These are phyloP conservation scores for Tachystola acroxantha DNA, from an alignment of 2,888 invertebrate genomes.

Conservation along the genomic window DNA sequence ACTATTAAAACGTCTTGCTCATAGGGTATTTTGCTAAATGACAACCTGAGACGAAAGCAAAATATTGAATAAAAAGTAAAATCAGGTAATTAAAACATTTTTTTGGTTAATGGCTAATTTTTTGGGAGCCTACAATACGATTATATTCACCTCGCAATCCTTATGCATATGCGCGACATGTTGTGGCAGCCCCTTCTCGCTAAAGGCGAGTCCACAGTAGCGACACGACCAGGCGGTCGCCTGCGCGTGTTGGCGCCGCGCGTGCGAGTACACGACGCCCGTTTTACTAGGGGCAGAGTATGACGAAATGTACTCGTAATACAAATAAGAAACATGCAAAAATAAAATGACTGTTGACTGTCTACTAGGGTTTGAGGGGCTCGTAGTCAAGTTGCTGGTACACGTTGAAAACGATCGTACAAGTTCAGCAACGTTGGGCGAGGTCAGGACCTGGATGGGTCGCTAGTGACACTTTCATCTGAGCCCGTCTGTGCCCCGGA, in stretches of 20 bases:
- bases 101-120: no score
- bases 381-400: no score
- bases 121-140: background rate
- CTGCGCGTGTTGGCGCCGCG: slow-evolving; percentile 10
- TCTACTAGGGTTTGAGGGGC: no score
- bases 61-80: background rate
- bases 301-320: no score
- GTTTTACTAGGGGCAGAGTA: no score
- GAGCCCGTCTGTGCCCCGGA: no score
- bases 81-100: background rate
- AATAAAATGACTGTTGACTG: no score
- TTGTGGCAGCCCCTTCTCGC: background rate
- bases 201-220: slow-evolving; percentile 11
- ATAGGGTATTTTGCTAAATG: background rate
- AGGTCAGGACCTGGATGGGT: no score
- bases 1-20: background rate
- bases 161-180: slow-evolving; percentile 1
- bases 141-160: background rate
- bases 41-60: background rate
- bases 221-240: slow-evolving; percentile 7
- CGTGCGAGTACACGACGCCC: slow-evolving; percentile 23
- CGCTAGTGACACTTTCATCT: no score
- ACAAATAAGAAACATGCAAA: no score
- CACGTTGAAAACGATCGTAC: no score
- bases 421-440: no score